Evolutionary conservation across 2,797 vertebrate genomes (phyloP), one percentile per base, ranked within the genome.

Genomic region (Ctenochaetus hawaiiensis): DNA sequence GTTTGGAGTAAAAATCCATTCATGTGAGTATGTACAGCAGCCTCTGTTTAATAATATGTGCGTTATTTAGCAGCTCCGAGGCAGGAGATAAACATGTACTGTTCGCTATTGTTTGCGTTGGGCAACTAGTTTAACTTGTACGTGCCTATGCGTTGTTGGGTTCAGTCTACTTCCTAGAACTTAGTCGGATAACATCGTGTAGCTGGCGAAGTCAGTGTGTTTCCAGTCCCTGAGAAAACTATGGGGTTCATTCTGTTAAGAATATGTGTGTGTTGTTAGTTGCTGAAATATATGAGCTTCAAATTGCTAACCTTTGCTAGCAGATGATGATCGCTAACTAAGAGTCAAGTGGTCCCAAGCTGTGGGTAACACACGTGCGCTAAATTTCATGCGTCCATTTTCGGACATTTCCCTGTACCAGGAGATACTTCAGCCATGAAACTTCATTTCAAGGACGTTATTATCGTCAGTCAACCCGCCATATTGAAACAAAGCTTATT

Each of bases 111-210:
- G 93, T 93, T 91, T 90, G 84, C 89, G 80, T 77, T 88, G 70
- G 72, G 73, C 74, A 91, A 93, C 85, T 90, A 92, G 86, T 91
- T 92, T 56, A 92, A 94, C 83, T 92, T 92, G 66, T 78, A 78
- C 82, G 83, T 91, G 87, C 86, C 89, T 82, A 16, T 64, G 90
- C 83, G 90, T 88, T 90, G 87, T 91, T 77, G 63, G 70, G 77
- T 76, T 59, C 72, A 54, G 71, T 67, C 83, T 72, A 89, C 87
- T 93, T 91, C 84, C 81, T 77, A 69, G 37, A 75, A 88, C 80
- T 82, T 82, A n/a, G 18, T 23, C 47, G 9, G 53, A 1, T 53
- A 54, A 16, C 49, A 65, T 66, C 57, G 47, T 20, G 6, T 37
- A 18, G 37, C 26, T 26, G 39, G 14, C 56, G 18, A 10, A 26